These are phyloP conservation scores for Sterrhoptilus dennistouni DNA, from an alignment of 2,113 vertebrate genomes.

Conservation along the genomic window DNA sequence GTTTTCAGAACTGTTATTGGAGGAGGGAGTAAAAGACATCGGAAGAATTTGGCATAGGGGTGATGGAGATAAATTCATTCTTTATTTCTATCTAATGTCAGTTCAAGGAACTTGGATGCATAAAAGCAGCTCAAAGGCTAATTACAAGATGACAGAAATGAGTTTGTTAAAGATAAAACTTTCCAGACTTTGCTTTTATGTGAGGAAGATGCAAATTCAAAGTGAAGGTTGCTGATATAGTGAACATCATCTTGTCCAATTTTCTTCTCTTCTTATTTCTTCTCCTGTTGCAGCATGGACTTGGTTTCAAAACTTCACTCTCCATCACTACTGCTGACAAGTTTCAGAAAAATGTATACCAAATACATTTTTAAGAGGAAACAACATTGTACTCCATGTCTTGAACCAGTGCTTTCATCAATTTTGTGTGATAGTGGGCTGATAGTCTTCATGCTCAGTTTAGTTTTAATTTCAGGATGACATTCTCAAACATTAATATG, in stretches of 20 bases:
- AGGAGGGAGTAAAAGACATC: background rate
- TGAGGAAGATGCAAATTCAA: background rate
- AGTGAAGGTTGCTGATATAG: background rate
- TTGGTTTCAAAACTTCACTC: background rate
- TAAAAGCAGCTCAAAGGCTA: background rate
- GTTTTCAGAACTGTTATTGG: background rate
- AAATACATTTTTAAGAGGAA: background rate
- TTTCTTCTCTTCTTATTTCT: background rate
- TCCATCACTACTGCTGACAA: background rate
- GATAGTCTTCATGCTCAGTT: background rate
- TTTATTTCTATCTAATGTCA: background rate
- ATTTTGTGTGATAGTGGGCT: background rate
- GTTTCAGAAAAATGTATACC: background rate
- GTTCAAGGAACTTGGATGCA: background rate
- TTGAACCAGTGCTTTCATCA: background rate
- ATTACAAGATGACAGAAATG: constrained; percentile 9
- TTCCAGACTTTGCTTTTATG: background rate
- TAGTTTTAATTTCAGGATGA: background rate
- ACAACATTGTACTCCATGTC: background rate
- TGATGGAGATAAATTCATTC: background rate
- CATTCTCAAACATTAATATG: background rate
- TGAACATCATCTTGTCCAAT: background rate
- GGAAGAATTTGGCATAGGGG: background rate
- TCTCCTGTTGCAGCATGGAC: background rate
- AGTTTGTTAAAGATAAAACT: constrained; percentile 16